phyloP scores from a whole-genome alignment of 1,140 invertebrate species.

The Philopotamus ludificatus region DNA sequence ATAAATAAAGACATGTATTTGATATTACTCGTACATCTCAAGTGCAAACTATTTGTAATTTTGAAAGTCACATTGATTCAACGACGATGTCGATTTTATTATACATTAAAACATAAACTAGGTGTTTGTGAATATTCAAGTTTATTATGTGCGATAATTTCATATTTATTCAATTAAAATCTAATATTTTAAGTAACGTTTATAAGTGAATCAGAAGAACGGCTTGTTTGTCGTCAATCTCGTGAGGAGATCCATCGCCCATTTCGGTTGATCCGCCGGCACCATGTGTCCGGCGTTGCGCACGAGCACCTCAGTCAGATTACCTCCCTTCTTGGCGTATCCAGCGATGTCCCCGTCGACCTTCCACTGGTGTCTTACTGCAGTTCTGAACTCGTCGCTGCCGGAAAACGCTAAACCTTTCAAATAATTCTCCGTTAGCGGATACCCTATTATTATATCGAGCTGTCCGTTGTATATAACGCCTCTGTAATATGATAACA shows the following conservation, averaged over 20 bases:
- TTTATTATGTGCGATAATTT: no score
- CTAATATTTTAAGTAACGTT: no score
- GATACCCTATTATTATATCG: slow-evolving; percentile 82
- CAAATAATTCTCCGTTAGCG: slow-evolving; percentile 73
- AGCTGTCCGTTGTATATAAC: slow-evolving; percentile 81
- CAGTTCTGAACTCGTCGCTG: slow-evolving; percentile 63
- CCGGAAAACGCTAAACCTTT: slow-evolving; percentile 67
- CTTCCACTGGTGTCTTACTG: slow-evolving; percentile 66
- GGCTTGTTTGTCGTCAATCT: slow-evolving; percentile 69
- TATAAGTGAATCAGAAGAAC: no score
- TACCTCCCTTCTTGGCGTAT: slow-evolving; percentile 70
- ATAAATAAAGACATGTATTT: no score
- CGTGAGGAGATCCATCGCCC: slow-evolving; percentile 74
- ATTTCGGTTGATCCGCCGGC: slow-evolving; percentile 76
- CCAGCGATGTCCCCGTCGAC: slow-evolving; percentile 72
- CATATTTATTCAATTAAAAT: no score
- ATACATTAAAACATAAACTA: no score
- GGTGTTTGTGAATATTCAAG: no score
- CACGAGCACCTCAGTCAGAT: slow-evolving; percentile 77
- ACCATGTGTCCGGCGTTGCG: slow-evolving; percentile 84
- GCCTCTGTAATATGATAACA: slow-evolving; percentile 68
- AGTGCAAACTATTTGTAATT: no score
- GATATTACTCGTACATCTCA: no score
- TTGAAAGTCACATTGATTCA: no score
- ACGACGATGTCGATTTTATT: no score